These are phyloP conservation scores for Martes martes DNA, from an alignment of 2,113 vertebrate genomes.

Conservation along the genomic window DNA sequence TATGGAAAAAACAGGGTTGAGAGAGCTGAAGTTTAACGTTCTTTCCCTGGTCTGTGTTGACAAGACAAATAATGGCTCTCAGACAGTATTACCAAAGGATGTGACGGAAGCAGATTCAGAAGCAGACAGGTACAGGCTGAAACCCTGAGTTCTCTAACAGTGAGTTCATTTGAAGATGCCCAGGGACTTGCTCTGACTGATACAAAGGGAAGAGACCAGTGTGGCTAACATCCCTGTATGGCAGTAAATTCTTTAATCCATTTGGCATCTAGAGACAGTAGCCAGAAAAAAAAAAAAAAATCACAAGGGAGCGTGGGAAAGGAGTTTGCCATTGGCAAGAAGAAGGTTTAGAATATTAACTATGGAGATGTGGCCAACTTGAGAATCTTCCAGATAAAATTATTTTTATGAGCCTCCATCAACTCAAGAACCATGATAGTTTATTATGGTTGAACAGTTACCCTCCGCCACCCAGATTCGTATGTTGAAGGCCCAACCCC, in stretches of 20 bases:
- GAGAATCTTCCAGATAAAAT: not conserved
- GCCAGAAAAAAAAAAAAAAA: not conserved
- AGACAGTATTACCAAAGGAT: not conserved
- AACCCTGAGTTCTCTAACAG: not conserved
- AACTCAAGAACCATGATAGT: not conserved
- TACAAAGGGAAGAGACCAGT: not conserved
- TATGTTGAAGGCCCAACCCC: not conserved
- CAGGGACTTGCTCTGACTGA: not conserved
- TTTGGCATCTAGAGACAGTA: not conserved
- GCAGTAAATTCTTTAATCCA: not conserved
- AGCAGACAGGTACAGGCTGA: not conserved
- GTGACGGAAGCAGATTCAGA: constrained; percentile 16
- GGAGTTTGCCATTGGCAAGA: not conserved
- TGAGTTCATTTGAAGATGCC: not conserved
- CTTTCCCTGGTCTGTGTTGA: constrained; percentile 30
- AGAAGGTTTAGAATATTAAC: constrained; percentile 28
- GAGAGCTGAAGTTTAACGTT: not conserved
- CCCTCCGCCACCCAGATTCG: not conserved
- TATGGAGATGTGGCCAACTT: not conserved
- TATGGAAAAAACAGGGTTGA: not conserved
- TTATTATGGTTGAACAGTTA: not conserved
- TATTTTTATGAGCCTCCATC: not conserved
- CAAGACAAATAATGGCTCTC: constrained; percentile 60
- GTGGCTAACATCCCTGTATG: not conserved
- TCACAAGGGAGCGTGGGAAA: not conserved